Percentiles rank a stretch among this genome's conserved stretches.
Evolutionary conservation across 37 sponge, comb jelly and placozoan genomes (phyloP).

Genomic region (Ephydatia muelleri): DNA sequence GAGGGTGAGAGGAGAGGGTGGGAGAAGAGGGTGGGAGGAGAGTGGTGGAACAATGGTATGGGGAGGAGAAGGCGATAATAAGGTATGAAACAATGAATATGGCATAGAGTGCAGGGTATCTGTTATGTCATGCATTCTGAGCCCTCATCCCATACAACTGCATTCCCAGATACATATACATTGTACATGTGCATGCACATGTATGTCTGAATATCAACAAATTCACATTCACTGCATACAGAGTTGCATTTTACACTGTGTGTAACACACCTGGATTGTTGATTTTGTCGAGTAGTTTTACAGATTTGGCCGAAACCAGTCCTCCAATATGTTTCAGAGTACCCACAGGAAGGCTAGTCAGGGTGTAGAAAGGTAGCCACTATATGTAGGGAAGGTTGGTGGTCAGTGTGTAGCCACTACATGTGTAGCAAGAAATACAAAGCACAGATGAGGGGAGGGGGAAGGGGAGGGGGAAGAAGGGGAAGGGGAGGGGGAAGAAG

Average conservation of each 20-base stretch:
- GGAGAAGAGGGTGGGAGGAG: no score
- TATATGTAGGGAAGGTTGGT: constrained; percentile 1
- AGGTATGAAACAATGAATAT: no score
- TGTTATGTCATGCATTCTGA: no score
- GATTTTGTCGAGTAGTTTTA: constrained; percentile 87
- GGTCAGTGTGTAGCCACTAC: background rate
- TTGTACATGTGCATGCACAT: background rate
- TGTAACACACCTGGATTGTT: constrained; percentile 56
- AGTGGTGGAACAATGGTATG: no score
- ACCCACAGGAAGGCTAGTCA: constrained; percentile 70
- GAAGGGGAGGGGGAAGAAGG: background rate
- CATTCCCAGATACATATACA: background rate
- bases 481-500: background rate
- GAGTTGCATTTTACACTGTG: background rate
- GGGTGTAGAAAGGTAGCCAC: constrained; percentile 89
- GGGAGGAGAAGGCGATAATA: no score
- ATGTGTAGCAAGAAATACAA: background rate
- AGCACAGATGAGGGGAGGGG: constrained; percentile 8
- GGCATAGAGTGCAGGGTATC: no score
- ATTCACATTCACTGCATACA: background rate
- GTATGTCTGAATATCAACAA: no score
- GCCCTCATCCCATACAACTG: no score
- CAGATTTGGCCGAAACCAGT: constrained; percentile 80
- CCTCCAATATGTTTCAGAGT: constrained; percentile 72
- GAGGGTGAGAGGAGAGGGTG: no score